A percentile compares a stretch with the other conserved stretches of the same genome.
These are phyloP conservation scores for Drosophila bunnanda DNA, from an alignment of 2,888 invertebrate genomes.

Conservation along the genomic window DNA sequence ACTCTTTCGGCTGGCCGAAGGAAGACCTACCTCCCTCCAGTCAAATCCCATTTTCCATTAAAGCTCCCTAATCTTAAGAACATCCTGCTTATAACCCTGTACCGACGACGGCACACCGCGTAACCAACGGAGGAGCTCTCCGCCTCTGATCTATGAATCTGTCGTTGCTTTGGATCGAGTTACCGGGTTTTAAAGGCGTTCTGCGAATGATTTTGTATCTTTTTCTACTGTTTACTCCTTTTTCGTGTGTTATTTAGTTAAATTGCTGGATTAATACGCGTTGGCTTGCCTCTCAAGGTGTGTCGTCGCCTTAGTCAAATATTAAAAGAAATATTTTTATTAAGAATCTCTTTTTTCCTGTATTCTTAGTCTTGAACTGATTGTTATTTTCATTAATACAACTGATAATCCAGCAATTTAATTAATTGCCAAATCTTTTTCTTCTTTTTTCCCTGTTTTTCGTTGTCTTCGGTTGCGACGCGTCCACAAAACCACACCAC, in stretches of 20 bases:
- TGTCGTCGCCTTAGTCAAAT: conserved; percentile 67
- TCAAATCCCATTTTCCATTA: background rate
- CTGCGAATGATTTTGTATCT: conserved; percentile 57
- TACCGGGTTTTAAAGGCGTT: conserved; percentile 55
- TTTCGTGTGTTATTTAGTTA: conserved; percentile 40
- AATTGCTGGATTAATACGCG: conserved; percentile 74
- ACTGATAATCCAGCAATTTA: conserved; percentile 83
- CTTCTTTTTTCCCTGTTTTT: conserved; percentile 69
- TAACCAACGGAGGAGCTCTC: conserved; percentile 7
- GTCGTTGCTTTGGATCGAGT: conserved; percentile 36
- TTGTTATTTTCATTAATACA: conserved; percentile 53
- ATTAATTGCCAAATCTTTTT: conserved; percentile 75
- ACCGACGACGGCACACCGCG: conserved; percentile 42
- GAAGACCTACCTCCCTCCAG: background rate
- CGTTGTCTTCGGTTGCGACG: conserved; percentile 64
- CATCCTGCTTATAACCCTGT: conserved; percentile 5
- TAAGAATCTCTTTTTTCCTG: conserved; percentile 16
- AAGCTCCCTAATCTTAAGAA: conserved; percentile 8
- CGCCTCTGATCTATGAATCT: conserved; percentile 31
- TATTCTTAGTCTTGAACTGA: conserved; percentile 43
- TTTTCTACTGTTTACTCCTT: conserved; percentile 16
- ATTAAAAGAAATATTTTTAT: conserved; percentile 5
- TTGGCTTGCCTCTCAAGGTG: conserved; percentile 46
- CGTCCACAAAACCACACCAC: conserved; percentile 44
- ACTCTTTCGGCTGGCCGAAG: conserved; percentile 16